phyloP scores from a whole-genome alignment of 2,797 vertebrate genomes.

The Pangasius sanitwongsei region DNA sequence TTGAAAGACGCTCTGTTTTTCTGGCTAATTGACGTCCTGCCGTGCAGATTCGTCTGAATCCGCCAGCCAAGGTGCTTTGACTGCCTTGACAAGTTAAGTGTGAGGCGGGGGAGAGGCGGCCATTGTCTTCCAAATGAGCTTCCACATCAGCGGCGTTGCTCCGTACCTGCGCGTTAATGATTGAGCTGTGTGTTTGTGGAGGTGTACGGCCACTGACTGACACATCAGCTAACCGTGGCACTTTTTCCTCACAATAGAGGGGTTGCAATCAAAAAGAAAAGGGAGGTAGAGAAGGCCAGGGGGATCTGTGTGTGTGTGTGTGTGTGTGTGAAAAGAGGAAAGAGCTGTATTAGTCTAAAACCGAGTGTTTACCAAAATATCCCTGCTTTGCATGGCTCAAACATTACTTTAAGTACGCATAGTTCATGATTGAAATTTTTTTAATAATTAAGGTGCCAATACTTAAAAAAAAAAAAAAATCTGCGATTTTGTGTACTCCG shows the following conservation, averaged over 20 bases:
- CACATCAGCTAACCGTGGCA: conserved; percentile 49
- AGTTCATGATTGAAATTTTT: no score
- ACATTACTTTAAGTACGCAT: neutral
- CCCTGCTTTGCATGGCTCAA: neutral
- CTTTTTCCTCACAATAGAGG: conserved; percentile 21
- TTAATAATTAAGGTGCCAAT: neutral
- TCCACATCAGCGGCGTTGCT: conserved; percentile 75
- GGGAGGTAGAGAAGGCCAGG: neutral
- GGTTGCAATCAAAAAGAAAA: neutral
- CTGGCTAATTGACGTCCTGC: conserved; percentile 49
- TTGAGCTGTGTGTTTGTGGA: conserved; percentile 74
- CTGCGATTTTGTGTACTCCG: neutral
- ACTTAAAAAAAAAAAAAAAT: neutral
- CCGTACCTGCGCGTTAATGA: conserved; percentile 85
- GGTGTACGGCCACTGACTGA: conserved; percentile 69
- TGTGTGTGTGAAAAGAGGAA: neutral
- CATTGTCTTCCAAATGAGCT: conserved; percentile 41
- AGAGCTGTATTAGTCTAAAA: neutral
- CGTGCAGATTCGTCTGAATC: conserved; percentile 61
- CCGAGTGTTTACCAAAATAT: neutral
- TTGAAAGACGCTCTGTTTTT: neutral
- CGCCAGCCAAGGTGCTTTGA: conserved; percentile 75
- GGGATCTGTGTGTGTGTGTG: neutral
- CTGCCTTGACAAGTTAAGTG: conserved; percentile 81
- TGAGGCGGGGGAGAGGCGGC: conserved; percentile 60